phyloP scores from a whole-genome alignment of 1,140 invertebrate species.

The Gonatopus flavifemur region DNA sequence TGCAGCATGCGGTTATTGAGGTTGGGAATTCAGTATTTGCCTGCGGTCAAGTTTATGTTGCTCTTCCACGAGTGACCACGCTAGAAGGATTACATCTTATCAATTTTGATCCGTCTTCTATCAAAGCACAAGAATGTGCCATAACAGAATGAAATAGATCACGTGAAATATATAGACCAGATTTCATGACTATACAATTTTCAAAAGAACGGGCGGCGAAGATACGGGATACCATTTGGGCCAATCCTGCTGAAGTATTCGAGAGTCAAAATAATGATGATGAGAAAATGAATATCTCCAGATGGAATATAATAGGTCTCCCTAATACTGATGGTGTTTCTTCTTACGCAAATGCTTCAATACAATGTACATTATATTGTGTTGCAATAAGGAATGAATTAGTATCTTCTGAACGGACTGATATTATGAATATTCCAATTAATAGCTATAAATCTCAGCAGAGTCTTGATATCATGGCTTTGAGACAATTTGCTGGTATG shows the following conservation, averaged over 20 bases:
- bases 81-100: slow-evolving; percentile 8
- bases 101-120: slow-evolving; percentile 2
- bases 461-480: no score
- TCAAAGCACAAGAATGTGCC: neutral
- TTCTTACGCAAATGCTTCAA: slow-evolving; percentile 19
- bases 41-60: slow-evolving; percentile 34
- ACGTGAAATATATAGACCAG: slow-evolving; percentile 6
- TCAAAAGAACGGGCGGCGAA: no score
- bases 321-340: slow-evolving; percentile 17
- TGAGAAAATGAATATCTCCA: no score
- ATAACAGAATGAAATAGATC: slow-evolving; percentile 5
- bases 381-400: no score
- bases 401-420: no score
- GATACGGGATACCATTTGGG: no score
- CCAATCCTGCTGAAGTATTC: no score
- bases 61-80: slow-evolving; percentile 17
- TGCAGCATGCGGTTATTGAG: no score
- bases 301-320: slow-evolving; percentile 2
- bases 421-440: no score
- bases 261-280: slow-evolving; percentile 1
- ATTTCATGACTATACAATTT: no score
- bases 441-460: no score
- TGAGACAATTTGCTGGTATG: no score
- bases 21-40: slow-evolving; percentile 20
- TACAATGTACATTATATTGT: slow-evolving; percentile 20